Evolutionary conservation across 1,140 invertebrate species (phyloP).

Genomic region (Triops longicaudatus): DNA sequence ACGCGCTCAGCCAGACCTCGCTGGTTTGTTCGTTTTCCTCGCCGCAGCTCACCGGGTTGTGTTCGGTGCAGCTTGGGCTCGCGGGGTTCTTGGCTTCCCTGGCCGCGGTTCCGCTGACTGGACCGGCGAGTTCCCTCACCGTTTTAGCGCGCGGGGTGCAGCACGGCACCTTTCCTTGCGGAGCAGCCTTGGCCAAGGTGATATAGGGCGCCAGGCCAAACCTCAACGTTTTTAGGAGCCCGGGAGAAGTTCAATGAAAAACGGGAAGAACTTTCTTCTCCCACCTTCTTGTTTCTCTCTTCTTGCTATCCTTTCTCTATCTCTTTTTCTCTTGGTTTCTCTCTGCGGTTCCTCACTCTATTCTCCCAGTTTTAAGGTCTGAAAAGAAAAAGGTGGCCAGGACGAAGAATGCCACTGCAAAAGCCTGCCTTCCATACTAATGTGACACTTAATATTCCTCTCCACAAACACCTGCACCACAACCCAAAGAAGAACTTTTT

Average conservation of each 20-base stretch:
- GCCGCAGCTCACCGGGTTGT: too few species aligned
- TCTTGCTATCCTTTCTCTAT: neutral
- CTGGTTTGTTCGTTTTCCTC: too few species aligned
- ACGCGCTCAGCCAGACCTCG: too few species aligned
- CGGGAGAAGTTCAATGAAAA: conserved; percentile 6
- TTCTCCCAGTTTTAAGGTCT: neutral
- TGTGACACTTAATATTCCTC: conserved; percentile 15
- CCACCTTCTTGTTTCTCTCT: neutral
- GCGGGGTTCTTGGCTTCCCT: too few species aligned
- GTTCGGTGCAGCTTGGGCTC: too few species aligned
- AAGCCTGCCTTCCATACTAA: conserved; percentile 14
- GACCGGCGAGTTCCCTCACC: neutral
- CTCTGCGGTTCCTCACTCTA: neutral
- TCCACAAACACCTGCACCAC: conserved; percentile 4
- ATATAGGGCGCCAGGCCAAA: conserved; percentile 1
- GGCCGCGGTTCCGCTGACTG: too few species aligned
- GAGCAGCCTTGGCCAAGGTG: neutral
- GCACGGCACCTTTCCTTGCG: neutral
- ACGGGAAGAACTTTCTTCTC: neutral
- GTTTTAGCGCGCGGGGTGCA: neutral
- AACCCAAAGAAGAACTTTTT: neutral
- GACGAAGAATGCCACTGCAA: conserved; percentile 1
- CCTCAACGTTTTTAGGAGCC: neutral
- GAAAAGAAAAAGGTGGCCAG: neutral
- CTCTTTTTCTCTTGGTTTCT: neutral